Base-by-base conservation (phyloP, 2,113 vertebrate genomes). In the Neogale vison region DNA sequence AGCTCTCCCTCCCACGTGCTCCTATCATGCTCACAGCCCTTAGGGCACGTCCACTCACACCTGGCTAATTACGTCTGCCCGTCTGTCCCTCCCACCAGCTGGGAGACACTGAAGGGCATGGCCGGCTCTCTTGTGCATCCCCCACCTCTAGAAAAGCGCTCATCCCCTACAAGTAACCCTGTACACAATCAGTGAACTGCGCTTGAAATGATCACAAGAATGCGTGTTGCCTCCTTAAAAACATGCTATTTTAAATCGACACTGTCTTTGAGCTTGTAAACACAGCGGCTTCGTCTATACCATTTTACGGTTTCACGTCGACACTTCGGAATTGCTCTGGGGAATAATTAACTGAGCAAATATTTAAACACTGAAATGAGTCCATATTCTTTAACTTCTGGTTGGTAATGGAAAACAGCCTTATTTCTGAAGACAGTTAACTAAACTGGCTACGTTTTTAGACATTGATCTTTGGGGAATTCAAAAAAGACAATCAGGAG, bases 1-100 rank as follows among this genome's bases (percentile, higher is more conserved):
- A 63, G n/a, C 2, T 20, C 52, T 76, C n/a, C 21, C 39, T 4
- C 0, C 3, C 0, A 5, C 1, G 0, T 24, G 67, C 12, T 55
- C 50, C 45, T 14, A 0, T 1, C 2, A 0, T 17, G 7, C 63
- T 52, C 21, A 11, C 0, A 7, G n/a, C 21, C 74, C 4, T 52
- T 10, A 47, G 7, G 26, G 14, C 4, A 42, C 4, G 8, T 36
- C 74, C 2, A 0, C 39, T 74, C 4, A 15, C 3, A 1, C 23
- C 71, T 18, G n/a, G n/a, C 6, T 26, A 39, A 11, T 7, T 1
- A 21, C 34, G 23, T 79, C 76, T 21, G 4, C 1, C 63, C 9
- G 0, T 4, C 65, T 69, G 8, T 4, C 65, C 5, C 31, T 7
- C 10, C 23, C 31, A 7, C 4, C 3, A 14, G 26, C 2, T 14